Evolutionary conservation across 37 sponge, comb jelly and placozoan genomes (phyloP), one percentile per base, ranked within the genome.

Genomic region (Tethya wilhelma): DNA sequence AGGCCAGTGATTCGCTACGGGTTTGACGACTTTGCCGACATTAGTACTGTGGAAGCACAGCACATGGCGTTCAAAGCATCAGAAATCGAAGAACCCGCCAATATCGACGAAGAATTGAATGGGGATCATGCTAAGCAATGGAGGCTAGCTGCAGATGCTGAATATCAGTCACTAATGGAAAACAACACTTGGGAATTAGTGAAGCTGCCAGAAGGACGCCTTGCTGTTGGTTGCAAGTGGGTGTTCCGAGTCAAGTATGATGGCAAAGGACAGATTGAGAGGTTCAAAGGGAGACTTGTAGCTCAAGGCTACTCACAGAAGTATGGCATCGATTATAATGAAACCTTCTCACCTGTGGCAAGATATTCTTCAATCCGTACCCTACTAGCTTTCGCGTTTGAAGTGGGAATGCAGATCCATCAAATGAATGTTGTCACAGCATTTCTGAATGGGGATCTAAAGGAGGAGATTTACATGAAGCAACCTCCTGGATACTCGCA

Each of bases 391-490:
- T 59, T 85, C 20, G 86, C 86, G 32, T 71, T 78, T 17, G 74
- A 85, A 44, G 57, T 74, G 8, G 74, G 38, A 28, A 86, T 86
- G 87, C 23, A 44, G 22, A 38, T 85, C 43, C 86, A 85, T 40
- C 86, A 85, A 34, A 78, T 85, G 86, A 72, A 85, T n/a, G 86
- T 68, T 33, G 68, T 66, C 11, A 85, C 86, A 39, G 86, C 86
- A 22, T 85, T 85, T 62, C 71, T 85, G 45, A 85, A 85, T 65
- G 76, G 75, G 30, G 33, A 64, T 17, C 43, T 83, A 28, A 29
- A 83, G 5, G 84, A 83, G 32, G 84, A 83, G 26, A 74, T 83
- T 32, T 83, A 75, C 76, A 83, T 83, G 76, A 41, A 85, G 49
- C 78, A 85, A 43, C 78, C 86, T 42, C 39, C 55, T 23, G 86